Evolutionary conservation across 2,888 invertebrate genomes (phyloP).

Genomic region (Strigamia transsilvanica): DNA sequence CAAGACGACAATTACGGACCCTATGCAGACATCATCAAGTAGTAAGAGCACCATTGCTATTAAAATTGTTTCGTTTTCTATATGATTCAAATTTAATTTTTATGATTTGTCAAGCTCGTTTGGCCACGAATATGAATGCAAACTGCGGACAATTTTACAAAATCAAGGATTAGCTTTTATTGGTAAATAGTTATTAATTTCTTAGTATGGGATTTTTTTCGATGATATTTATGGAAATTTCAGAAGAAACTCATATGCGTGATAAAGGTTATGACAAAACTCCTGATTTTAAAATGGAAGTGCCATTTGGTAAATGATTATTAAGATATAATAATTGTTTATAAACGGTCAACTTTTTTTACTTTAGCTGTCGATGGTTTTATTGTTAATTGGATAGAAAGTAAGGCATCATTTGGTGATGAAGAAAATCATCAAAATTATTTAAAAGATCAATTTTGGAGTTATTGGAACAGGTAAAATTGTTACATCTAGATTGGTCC

Average conservation of each 20-base stretch:
- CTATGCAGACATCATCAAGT: conserved; percentile 78
- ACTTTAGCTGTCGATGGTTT: conserved; percentile 76
- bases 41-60: conserved; percentile 68
- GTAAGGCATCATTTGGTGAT: conserved; percentile 94
- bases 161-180: conserved; percentile 69
- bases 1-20: conserved; percentile 87
- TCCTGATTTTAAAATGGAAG: conserved; percentile 88
- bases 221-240: conserved; percentile 56
- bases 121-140: conserved; percentile 85
- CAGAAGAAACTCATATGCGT: conserved; percentile 81
- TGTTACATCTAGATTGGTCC: not conserved
- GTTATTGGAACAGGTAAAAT: conserved; percentile 82
- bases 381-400: conserved; percentile 94
- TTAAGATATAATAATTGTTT: not conserved
- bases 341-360: not conserved
- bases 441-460: conserved; percentile 82
- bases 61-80: not conserved
- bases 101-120: conserved; percentile 69
- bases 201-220: not conserved
- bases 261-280: conserved; percentile 91
- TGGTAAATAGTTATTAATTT: conserved; percentile 58
- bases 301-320: conserved; percentile 73
- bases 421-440: conserved; percentile 81
- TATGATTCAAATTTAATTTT: conserved; percentile 11
- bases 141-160: conserved; percentile 72